A percentile compares a stretch with the other conserved stretches of the same genome.
These are phyloP conservation scores for Forbesichthys papilliferus DNA, from an alignment of 2,113 vertebrate genomes.

Conservation along the genomic window DNA sequence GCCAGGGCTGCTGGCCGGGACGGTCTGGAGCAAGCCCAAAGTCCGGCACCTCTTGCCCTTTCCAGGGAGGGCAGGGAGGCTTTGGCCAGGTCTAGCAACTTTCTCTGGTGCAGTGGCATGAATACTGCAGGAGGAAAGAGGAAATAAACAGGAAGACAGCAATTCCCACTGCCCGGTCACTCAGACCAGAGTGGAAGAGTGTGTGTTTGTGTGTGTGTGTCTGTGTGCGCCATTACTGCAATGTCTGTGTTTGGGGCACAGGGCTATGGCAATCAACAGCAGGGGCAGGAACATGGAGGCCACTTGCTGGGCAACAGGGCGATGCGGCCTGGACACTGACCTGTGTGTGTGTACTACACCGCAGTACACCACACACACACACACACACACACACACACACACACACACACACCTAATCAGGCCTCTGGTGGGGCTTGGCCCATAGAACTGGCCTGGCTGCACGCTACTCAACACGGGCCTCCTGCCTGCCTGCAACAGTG, in stretches of 20 bases:
- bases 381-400: constrained; percentile 23
- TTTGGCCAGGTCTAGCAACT: constrained; percentile 57
- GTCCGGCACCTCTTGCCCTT: constrained; percentile 73
- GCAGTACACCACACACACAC: constrained; percentile 20
- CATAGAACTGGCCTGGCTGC: constrained; percentile 4
- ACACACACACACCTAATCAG: constrained; percentile 61
- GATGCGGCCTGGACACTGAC: constrained; percentile 57
- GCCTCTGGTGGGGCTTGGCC: constrained; percentile 40
- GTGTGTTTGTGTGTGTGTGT: constrained; percentile 16
- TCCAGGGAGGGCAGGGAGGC: constrained; percentile 66
- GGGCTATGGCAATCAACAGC: constrained; percentile 62
- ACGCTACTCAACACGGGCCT: constrained; percentile 45
- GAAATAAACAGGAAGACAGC: constrained; percentile 73
- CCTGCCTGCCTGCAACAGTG: constrained; percentile 34
- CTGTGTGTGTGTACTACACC: constrained; percentile 42
- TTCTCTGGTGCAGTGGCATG: constrained; percentile 69
- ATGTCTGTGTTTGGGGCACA: constrained; percentile 43
- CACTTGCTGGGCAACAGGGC: constrained; percentile 80
- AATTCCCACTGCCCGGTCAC: constrained; percentile 60
- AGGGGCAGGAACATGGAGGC: constrained; percentile 65
- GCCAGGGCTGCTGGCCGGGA: constrained; percentile 61
- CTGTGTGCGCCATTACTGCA: constrained; percentile 48
- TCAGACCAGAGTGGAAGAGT: constrained; percentile 17
- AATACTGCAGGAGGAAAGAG: constrained; percentile 73
- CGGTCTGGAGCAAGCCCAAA: constrained; percentile 66